phyloP scores from a whole-genome alignment of 2,888 invertebrate species.

The Dusona sp. region DNA sequence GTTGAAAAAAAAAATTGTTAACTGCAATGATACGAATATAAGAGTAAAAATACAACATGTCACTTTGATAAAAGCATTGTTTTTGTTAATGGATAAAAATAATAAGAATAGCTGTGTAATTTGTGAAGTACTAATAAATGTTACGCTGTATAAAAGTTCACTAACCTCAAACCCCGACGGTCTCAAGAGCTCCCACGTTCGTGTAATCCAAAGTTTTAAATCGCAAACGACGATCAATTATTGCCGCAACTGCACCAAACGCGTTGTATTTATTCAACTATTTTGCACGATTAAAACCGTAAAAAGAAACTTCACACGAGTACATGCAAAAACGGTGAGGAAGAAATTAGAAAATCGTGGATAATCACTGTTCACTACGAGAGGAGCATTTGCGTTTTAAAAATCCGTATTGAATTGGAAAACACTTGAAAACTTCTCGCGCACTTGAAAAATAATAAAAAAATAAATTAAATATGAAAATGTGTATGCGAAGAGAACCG shows the following conservation, averaged over 20 bases:
- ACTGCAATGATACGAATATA: neutral
- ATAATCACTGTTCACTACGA: slow-evolving; percentile 63
- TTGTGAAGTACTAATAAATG: neutral
- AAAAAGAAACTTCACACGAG: slow-evolving; percentile 34
- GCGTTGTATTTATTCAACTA: slow-evolving; percentile 6
- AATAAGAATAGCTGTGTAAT: neutral
- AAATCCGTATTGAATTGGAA: slow-evolving; percentile 7
- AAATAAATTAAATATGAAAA: slow-evolving; percentile 5
- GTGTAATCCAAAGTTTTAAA: slow-evolving; percentile 70
- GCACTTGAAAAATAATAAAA: slow-evolving; percentile 34
- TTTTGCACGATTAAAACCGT: slow-evolving; percentile 27
- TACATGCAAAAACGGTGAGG: neutral
- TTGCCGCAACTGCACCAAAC: slow-evolving; percentile 19
- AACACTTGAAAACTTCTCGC: slow-evolving; percentile 37
- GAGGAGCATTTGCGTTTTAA: slow-evolving; percentile 1
- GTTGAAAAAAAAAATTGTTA: too few relatives aligned
- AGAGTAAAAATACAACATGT: neutral
- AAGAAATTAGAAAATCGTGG: slow-evolving; percentile 2
- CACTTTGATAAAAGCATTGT: neutral
- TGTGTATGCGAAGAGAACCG: slow-evolving; percentile 7
- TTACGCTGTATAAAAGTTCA: slow-evolving; percentile 9
- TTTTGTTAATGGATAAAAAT: neutral
- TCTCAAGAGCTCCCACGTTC: slow-evolving; percentile 48
- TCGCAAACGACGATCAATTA: slow-evolving; percentile 32
- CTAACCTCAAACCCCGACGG: slow-evolving; percentile 59